Evolutionary conservation across 2,113 vertebrate genomes (phyloP), one percentile per base, ranked within the genome.

Genomic region (Pituophis catenifer): DNA sequence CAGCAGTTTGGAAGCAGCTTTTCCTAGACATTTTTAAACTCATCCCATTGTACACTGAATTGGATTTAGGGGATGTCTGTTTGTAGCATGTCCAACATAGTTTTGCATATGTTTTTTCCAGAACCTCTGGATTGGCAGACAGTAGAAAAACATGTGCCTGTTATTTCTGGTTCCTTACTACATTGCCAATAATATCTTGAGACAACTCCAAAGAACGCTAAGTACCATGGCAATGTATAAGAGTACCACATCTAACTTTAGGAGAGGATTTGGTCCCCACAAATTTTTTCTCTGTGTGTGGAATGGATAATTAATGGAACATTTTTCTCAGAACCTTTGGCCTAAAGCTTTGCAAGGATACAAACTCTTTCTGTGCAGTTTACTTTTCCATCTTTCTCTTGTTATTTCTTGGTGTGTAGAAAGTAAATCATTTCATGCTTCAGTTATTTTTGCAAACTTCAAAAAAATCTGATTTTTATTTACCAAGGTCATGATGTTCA

Each of bases 41-140:
- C 62, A 92, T 94, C 2, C 23, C 17, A 3, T 44, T 88, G 7
- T 89, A 92, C 0, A 10, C 1, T 53, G 54, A 94, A 50, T 1
- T 90, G 33, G 11, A 93, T 94, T 94, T 81, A 92, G 53, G 2
- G 54, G 29, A 33, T 4, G 38, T 94, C 88, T 94, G 15, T 93
- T 57, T 91, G 89, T 93, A 94, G 89, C 2, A 62, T 75, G 93
- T 94, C 70, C 89, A 93, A 12, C 44, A 58, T 2, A 3, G 10
- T 93, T 94, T 95, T 95, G n/a, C 12, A 5, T 91, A 88, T 88
- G n/a, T 55, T 93, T 89, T 91, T 55, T 55, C 90, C 53, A 93
- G 54, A 93, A 94, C 88, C 3, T 2, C 55, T 92, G 26, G 7
- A 75, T 55, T 86, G 19, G 8, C 89, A 90, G 91, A 8, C 10